Conservation (phyloP, 1,140 invertebrate genomes). For the Piezodorus guildinii region DNA sequence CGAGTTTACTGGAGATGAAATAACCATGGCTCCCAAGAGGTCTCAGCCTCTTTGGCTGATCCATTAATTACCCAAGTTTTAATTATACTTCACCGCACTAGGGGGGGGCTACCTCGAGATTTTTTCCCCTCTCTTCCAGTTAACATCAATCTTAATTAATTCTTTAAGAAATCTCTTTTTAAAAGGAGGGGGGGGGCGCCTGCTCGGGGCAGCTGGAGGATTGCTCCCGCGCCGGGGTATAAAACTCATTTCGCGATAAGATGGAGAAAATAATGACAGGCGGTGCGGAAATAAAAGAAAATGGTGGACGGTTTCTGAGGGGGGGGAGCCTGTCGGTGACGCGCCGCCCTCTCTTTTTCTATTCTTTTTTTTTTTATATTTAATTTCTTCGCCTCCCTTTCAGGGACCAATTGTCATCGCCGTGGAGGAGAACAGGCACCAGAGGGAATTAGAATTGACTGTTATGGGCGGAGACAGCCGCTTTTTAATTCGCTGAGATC, state of each 20-base stretch:
- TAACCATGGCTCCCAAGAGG: conserved; percentile 6
- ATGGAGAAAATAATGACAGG: conserved; percentile 19
- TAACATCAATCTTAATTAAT: conserved; percentile 24
- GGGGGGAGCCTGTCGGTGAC: conserved; percentile 9
- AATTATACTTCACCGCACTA: conserved; percentile 19
- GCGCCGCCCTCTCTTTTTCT: not conserved
- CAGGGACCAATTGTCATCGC: conserved; percentile 12
- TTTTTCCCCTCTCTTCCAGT: conserved; percentile 2
- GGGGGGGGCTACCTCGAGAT: conserved; percentile 10
- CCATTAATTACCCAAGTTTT: conserved; percentile 17
- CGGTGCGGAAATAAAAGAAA: conserved; percentile 22
- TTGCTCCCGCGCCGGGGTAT: conserved; percentile 11
- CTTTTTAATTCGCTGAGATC: conserved; percentile 5
- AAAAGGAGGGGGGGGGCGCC: conserved; percentile 8
- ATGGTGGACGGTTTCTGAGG: conserved; percentile 13
- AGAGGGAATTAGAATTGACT: conserved; percentile 13
- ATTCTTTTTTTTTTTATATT: conserved; percentile 14
- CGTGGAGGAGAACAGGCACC: not conserved
- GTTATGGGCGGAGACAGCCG: conserved; percentile 12
- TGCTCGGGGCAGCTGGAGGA: conserved; percentile 10
- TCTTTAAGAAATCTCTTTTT: conserved; percentile 23
- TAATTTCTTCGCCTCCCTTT: conserved; percentile 6
- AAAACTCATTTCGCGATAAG: conserved; percentile 23
- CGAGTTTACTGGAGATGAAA: conserved; percentile 14
- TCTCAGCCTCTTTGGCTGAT: not conserved